Base-by-base conservation (phyloP, 2,888 invertebrate genomes). In the Cantharis rustica region DNA sequence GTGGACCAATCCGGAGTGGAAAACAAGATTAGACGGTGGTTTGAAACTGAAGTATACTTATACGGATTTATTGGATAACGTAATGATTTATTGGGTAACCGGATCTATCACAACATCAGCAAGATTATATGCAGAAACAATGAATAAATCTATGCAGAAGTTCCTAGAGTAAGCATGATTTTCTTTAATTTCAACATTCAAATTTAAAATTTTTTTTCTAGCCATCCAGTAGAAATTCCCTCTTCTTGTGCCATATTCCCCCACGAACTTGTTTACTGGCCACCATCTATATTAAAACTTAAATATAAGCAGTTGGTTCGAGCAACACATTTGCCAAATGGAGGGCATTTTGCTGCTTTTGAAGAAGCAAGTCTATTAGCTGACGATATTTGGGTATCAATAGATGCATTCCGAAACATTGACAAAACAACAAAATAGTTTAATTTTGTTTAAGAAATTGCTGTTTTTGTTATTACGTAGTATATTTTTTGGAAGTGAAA, bases 261-360 rank as follows among this genome's bases (percentile, higher is more conserved):
- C 5, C 82, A 94, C 80, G 96, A 96, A 81, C 16, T 95, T 0
- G 62, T 88, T 0, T 91, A 91, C 79, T 85, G 88, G n/a, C 90
- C 94, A 0, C 92, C 94, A 81, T 88, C 86, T 26, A 84, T 93
- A 2, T 83, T 95, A 2, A 86, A 88, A 64, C 85, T 90, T 0
- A 93, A 91, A 81, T 95, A 68, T 68, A 16, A n/a, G 27, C 68
- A 68, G 1, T 23, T 68, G 11, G 11, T 68, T 15, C 71, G 93
- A 71, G 92, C 92, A 82, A 91, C 0, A 89, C 64, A 93, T 62
- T 89, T 93, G 47, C 88, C 90, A 0, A 89, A 91, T 1, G 96
- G 96, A 1, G 97, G 97, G 0, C 96, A 97, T 85, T 98, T 96
- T 86, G 94, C 94, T 0, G 95, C 96, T 0, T 88, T 96, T 73